These are phyloP conservation scores for Ashinkailepas kermadecensis DNA, from an alignment of 2,888 invertebrate species.

Conservation along the genomic window DNA sequence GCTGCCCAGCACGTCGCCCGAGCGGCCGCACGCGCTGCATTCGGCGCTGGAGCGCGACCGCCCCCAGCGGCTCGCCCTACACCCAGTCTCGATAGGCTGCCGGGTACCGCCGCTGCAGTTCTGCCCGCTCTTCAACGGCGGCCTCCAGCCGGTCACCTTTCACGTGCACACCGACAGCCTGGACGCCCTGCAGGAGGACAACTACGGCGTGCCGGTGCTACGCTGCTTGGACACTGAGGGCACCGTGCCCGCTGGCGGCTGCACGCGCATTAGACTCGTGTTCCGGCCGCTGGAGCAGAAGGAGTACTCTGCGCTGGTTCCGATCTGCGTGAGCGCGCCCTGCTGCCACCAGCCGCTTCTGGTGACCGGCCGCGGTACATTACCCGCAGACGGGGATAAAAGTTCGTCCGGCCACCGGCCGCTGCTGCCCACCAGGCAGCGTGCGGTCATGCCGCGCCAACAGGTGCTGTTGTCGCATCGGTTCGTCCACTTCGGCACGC, in stretches of 20 bases:
- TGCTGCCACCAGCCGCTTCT: neutral
- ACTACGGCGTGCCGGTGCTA: neutral
- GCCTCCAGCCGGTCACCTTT: neutral
- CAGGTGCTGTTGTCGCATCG: neutral
- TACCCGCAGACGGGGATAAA: neutral
- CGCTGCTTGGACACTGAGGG: neutral
- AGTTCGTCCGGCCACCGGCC: neutral
- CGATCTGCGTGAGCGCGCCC: neutral
- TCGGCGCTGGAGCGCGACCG: neutral
- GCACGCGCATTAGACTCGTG: neutral
- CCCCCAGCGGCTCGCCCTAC: neutral
- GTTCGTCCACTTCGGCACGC: neutral
- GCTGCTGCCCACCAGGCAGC: neutral
- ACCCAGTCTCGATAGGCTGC: neutral
- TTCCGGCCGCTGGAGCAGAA: neutral
- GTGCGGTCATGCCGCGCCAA: neutral
- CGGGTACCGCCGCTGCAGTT: constrained; percentile 8
- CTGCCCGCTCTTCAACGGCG: constrained; percentile 9
- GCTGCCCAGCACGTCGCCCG: neutral
- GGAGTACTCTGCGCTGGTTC: neutral
- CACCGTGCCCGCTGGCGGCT: constrained; percentile 4
- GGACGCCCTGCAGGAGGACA: neutral
- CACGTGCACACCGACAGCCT: constrained; percentile 4
- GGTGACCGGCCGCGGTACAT: neutral
- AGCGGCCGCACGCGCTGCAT: neutral